Percentiles rank a stretch among this genome's conserved stretches.
Evolutionary conservation across 2,888 invertebrate species (phyloP).

Genomic region (Platycnemis pennipes): DNA sequence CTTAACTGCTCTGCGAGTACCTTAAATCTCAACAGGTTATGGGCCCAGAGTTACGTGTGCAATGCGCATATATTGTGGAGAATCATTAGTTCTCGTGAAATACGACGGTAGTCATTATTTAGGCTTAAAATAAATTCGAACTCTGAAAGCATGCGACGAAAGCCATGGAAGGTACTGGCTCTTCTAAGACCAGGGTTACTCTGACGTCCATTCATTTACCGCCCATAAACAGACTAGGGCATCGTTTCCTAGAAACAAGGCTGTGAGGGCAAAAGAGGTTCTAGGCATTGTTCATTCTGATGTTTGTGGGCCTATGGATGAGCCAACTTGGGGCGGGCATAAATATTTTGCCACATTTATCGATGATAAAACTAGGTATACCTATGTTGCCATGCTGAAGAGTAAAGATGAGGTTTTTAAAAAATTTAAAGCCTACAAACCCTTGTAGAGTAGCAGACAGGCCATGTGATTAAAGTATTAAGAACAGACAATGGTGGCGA

Average conservation of each 20-base stretch:
- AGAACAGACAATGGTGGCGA: constrained; percentile 74
- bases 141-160: too few species aligned
- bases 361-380: constrained; percentile 71
- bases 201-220: too few species aligned
- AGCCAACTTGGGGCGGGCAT: constrained; percentile 60
- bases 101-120: too few species aligned
- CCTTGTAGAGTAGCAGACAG: constrained; percentile 71
- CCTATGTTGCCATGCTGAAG: constrained; percentile 68
- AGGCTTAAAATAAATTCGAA: too few species aligned
- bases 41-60: too few species aligned
- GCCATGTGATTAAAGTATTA: constrained; percentile 72
- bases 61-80: too few species aligned
- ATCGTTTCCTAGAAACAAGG: not conserved
- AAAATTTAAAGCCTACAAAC: constrained; percentile 72
- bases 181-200: too few species aligned
- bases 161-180: too few species aligned
- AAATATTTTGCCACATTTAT: constrained; percentile 71
- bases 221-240: constrained; percentile 2
- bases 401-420: constrained; percentile 71
- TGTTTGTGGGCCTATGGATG: constrained; percentile 70
- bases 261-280: not conserved
- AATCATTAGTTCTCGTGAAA: too few species aligned
- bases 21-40: too few species aligned
- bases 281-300: not conserved
- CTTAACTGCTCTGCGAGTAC: too few species aligned